Evolutionary conservation across 2,797 vertebrate species (phyloP), one percentile per base, ranked within the genome.

Genomic region (Capromys pilorides): DNA sequence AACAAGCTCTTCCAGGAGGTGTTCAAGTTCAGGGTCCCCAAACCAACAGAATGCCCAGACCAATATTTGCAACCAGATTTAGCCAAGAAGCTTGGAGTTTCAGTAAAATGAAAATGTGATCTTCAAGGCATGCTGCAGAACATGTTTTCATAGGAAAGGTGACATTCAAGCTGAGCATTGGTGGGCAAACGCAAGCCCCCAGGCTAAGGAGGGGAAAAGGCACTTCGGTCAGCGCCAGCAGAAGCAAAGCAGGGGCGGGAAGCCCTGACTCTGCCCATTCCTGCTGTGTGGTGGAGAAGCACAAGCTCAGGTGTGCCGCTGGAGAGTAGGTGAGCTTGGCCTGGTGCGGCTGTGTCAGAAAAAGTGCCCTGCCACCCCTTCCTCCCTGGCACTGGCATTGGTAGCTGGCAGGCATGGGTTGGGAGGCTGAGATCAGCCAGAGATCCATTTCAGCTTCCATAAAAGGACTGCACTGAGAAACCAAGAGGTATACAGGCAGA

Each of bases 381-480:
- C 2, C 13, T 61, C n/a, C 31, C 49, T 0, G 2, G 49, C 28
- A 54, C 36, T n/a, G 14, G 39, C 61, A 19, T 61, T 71, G 61
- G 59, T 22, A 22, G 61, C 28, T 66, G 64, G 84, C 64, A 41
- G 33, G 24, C 22, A 11, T 5, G 3, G 51, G 39, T n/a, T 36
- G 28, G n/a, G 69, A 71, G 51, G 24, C 59, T 69, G 86, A 45
- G 59, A 75, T 61, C 84, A 69, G 36, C 24, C 41, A 77, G 89
- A 64, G 41, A 91, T 75, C 54, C 73, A 66, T 61, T 57, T 83
- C 71, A 11, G 41, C 75, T 49, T 91, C 96, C 64, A n/a, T 64
- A 39, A 69, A 84, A 54, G 51, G 28, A 64, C 87, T 90, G 80
- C 71, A 26, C 59, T 24, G 54, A 81, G n/a, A 11, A 9, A 19